Percentiles rank a stretch among this genome's conserved stretches.
These are phyloP conservation scores for Pemphredon lugubris DNA, from an alignment of 2,888 invertebrate genomes.

Conservation along the genomic window DNA sequence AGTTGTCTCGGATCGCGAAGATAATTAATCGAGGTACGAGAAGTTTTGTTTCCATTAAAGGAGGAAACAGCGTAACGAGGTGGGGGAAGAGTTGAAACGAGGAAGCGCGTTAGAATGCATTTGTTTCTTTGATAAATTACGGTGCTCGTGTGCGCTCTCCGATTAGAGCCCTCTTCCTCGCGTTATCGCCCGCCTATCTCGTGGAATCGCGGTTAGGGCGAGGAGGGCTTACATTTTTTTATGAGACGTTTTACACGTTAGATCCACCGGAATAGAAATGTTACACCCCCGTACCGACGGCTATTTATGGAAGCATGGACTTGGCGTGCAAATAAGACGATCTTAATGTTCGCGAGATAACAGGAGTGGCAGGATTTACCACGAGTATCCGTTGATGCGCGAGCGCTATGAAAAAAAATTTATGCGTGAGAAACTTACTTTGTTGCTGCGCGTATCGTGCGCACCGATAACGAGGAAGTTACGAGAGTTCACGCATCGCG, in stretches of 20 bases:
- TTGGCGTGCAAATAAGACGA: constrained; percentile 32
- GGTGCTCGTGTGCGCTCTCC: constrained; percentile 32
- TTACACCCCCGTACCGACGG: constrained; percentile 29
- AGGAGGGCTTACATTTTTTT: not conserved
- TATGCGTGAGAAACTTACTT: constrained; percentile 45
- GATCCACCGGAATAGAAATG: constrained; percentile 43
- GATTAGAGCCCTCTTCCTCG: constrained; percentile 42
- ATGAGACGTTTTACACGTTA: not conserved
- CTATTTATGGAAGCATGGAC: constrained; percentile 28
- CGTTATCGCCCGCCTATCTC: not conserved
- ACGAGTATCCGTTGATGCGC: constrained; percentile 54
- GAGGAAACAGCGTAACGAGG: too few relatives aligned
- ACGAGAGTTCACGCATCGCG: constrained; percentile 23
- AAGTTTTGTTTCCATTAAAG: too few relatives aligned
- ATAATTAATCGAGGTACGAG: too few relatives aligned
- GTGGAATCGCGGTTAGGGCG: not conserved
- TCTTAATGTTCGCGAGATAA: constrained; percentile 40
- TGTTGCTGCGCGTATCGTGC: constrained; percentile 31
- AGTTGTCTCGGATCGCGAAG: too few relatives aligned
- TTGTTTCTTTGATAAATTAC: constrained; percentile 55
- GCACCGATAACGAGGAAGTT: constrained; percentile 43
- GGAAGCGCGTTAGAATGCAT: constrained; percentile 46
- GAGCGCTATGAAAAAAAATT: constrained; percentile 5
- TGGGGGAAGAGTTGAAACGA: constrained; percentile 9
- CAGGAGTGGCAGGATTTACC: constrained; percentile 41